Evolutionary conservation across 2,797 vertebrate species (phyloP), one percentile per base, ranked within the genome.

Genomic region (Acridotheres tristis): DNA sequence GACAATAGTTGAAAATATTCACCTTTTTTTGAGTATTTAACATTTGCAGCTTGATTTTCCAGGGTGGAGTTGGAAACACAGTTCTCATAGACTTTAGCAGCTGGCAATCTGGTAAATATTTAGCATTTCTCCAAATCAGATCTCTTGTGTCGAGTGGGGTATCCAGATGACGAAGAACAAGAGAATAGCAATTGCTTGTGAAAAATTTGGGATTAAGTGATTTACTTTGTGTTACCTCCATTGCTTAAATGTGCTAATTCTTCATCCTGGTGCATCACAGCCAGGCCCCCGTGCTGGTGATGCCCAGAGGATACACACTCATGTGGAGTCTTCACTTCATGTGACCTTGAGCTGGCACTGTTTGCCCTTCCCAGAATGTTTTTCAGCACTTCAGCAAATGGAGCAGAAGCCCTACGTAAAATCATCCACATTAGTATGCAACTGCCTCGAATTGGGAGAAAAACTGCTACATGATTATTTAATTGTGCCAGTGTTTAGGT

Each of bases 371-470:
- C 61, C 61, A 10, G 34, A 29, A 32, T 81, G 59, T 93, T 94
- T 94, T 90, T 13, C 77, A 91, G 34, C 79, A 65, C 50, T 91
- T 80, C 36, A 77, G 85, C 79, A 91, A 90, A 63, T 13, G 65
- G 54, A 95, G 79, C 85, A 89, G 90, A 80, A 94, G 82, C 53
- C 85, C 34, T 71, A 4, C 3, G 11, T 84, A 61, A 83, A 90
- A 74, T 53, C 83, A 67, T 32, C 66, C 50, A 4, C 83, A 42
- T 36, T 55, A 62, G 45, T 34, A 67, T 20, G 26, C 29, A 78
- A 15, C 62, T 65, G 34, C 50, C 66, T 95, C 1, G 0, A 38
- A 67, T 3, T 67, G 62, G 54, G 58, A 86, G 65, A 63, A 67
- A 82, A 82, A 65, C 36, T 10, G 30, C 23, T 63, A n/a, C 16